phyloP scores from a whole-genome alignment of 2,888 invertebrate genomes.

The Flabesymbios commensalis region DNA sequence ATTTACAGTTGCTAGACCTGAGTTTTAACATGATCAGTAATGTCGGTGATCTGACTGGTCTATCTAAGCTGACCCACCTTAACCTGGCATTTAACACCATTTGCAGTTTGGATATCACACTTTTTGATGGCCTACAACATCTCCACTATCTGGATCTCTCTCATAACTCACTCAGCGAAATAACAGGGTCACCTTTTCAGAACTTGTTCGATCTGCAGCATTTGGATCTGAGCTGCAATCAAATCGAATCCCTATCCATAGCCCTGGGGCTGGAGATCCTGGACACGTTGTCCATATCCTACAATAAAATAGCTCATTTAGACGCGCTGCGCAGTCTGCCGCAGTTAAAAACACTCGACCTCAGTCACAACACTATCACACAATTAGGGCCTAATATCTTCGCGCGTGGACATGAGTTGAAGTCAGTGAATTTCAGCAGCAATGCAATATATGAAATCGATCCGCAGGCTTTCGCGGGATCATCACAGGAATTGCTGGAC shows the following conservation, averaged over 20 bases:
- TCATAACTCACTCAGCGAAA: slow-evolving; percentile 40
- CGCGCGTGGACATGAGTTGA: slow-evolving; percentile 32
- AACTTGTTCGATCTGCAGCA: slow-evolving; percentile 20
- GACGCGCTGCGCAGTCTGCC: slow-evolving; percentile 23
- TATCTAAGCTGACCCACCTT: slow-evolving; percentile 19
- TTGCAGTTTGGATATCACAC: slow-evolving; percentile 22
- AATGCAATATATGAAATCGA: slow-evolving; percentile 44
- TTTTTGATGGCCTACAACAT: slow-evolving; percentile 34
- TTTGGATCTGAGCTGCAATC: slow-evolving; percentile 30
- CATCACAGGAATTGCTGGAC: slow-evolving; percentile 43
- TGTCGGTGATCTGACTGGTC: slow-evolving; percentile 21
- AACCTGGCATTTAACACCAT: slow-evolving; percentile 23
- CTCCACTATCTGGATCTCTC: slow-evolving; percentile 38
- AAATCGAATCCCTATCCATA: slow-evolving; percentile 19
- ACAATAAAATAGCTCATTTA: slow-evolving; percentile 30
- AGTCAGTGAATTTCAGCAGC: slow-evolving; percentile 42
- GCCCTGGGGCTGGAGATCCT: slow-evolving; percentile 31
- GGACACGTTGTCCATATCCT: slow-evolving; percentile 17
- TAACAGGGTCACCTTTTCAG: slow-evolving; percentile 23
- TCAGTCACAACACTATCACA: slow-evolving; percentile 28
- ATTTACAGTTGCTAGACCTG: slow-evolving; percentile 35
- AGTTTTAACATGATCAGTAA: slow-evolving; percentile 32
- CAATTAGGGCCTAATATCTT: slow-evolving; percentile 42
- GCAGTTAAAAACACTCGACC: slow-evolving; percentile 35
- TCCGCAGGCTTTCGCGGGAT: slow-evolving; percentile 44